Percentiles rank a stretch among this genome's conserved stretches.
phyloP scores from a whole-genome alignment of 2,797 vertebrate species.

The Acrocephalus scirpaceus region DNA sequence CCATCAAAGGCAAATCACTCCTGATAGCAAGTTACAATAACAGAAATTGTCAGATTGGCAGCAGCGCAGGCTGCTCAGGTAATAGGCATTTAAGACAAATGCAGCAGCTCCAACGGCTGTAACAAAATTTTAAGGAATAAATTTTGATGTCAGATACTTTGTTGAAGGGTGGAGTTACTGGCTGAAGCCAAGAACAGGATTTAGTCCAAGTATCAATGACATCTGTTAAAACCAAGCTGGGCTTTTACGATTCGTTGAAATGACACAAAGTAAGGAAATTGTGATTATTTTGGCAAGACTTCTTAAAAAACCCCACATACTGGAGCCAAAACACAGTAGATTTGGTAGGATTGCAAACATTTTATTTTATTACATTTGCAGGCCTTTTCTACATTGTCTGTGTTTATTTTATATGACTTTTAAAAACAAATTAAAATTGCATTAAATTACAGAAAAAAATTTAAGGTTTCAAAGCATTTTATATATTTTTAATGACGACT shows the following conservation, averaged over 20 bases:
- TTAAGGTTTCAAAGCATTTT: background rate
- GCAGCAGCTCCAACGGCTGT: background rate
- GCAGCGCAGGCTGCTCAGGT: background rate
- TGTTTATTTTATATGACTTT: conserved; percentile 2
- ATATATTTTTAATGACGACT: background rate
- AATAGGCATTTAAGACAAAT: background rate
- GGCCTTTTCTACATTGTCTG: background rate
- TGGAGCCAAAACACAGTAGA: background rate
- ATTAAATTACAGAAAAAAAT: background rate
- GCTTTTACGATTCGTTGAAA: background rate
- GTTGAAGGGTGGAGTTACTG: background rate
- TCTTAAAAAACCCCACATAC: background rate
- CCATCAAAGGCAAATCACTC: conserved; percentile 51
- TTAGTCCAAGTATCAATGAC: background rate
- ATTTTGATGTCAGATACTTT: background rate
- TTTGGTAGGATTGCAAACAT: background rate
- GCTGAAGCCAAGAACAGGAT: background rate
- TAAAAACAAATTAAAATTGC: background rate
- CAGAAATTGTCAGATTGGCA: background rate
- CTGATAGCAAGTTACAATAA: conserved; percentile 23
- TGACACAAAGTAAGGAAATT: conserved; percentile 28
- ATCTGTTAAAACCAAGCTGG: conserved; percentile 11
- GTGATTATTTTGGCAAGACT: conserved; percentile 55
- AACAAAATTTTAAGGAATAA: background rate
- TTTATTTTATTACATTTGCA: conserved; percentile 37